Base-by-base conservation (phyloP, 2,113 vertebrate genomes). In the Scatophagus argus region DNA sequence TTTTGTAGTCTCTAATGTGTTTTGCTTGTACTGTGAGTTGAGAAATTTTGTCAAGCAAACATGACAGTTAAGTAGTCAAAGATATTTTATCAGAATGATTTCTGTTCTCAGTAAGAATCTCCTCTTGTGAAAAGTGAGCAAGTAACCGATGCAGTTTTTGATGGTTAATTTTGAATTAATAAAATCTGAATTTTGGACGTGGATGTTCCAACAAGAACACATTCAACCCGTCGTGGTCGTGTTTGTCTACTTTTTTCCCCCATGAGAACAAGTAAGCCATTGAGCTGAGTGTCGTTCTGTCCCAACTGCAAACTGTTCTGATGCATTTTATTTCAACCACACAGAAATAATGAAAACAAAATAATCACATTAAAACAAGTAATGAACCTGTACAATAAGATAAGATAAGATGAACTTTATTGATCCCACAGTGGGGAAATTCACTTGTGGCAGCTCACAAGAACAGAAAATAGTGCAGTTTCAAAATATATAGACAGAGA, bases 81-180 rank as follows among this genome's bases (percentile, higher is more conserved):
- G 38, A 27, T 66, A 16, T 74, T 84, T 84, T 44, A 60, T 54
- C 3, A 25, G 54, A 68, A 67, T 23, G 3, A 43, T 60, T 41
- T 60, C 21, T 68, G 77, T 81, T 77, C 19, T 46, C 19, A 25
- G 5, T 65, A 27, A 60, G 46, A 29, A 49, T 71, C n/a, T 77
- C 29, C 25, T 54, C 39, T 59, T 84, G 72, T 80, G 55, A 58
- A 62, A 79, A 41, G 65, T 69, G 65, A 83, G 61, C 41, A 12
- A 36, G 31, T 59, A 39, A 68, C 47, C 77, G 62, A 62, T 79
- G 66, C 67, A 71, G 55, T 51, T 81, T 77, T 65, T 74, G 29
- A 39, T 84, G 58, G 49, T 74, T 32, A 27, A 59, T 41, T 88
- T 88, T 84, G 32, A 88, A 81, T 82, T 12, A 91, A 88, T 89